phyloP scores from a whole-genome alignment of 2,113 vertebrate genomes.

The Callopanchax toddi region DNA sequence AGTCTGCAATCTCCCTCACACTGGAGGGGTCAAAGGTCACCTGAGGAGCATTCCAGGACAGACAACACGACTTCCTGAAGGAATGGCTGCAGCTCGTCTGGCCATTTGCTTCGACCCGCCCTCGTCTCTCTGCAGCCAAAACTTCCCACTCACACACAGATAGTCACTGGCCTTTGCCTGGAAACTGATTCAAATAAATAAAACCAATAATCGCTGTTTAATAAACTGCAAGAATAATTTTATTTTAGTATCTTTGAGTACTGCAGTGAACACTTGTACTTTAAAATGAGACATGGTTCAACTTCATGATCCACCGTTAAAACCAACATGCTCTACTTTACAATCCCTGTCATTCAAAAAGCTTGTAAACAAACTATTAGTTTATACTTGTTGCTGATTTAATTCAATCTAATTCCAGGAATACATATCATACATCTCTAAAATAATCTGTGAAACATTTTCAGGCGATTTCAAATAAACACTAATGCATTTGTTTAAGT shows the following conservation, averaged over 20 bases:
- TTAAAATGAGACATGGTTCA: conserved; percentile 11
- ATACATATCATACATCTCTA: conserved; percentile 12
- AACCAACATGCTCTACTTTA: too few relatives aligned
- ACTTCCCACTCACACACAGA: conserved; percentile 11
- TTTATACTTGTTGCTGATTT: conserved; percentile 28
- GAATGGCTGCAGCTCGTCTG: conserved; percentile 51
- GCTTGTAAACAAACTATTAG: conserved; percentile 2
- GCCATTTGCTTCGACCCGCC: conserved; percentile 56
- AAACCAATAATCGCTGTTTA: not conserved
- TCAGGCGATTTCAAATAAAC: conserved; percentile 10
- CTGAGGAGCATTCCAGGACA: conserved; percentile 54
- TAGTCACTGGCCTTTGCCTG: not conserved
- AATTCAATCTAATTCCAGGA: conserved; percentile 26
- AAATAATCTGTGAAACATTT: conserved; percentile 17
- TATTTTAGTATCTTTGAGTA: not conserved
- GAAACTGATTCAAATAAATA: not conserved
- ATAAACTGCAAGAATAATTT: not conserved
- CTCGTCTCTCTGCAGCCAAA: conserved; percentile 10
- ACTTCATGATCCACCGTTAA: too few relatives aligned
- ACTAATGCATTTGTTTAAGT: conserved; percentile 12
- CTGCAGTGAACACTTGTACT: not conserved
- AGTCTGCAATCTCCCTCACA: conserved; percentile 43
- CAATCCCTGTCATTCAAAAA: conserved; percentile 2
- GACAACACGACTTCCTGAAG: conserved; percentile 58
- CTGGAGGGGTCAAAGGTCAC: conserved; percentile 46